Conservation (phyloP, 23 tunicate species). For the Halocynthia roretzi region DNA sequence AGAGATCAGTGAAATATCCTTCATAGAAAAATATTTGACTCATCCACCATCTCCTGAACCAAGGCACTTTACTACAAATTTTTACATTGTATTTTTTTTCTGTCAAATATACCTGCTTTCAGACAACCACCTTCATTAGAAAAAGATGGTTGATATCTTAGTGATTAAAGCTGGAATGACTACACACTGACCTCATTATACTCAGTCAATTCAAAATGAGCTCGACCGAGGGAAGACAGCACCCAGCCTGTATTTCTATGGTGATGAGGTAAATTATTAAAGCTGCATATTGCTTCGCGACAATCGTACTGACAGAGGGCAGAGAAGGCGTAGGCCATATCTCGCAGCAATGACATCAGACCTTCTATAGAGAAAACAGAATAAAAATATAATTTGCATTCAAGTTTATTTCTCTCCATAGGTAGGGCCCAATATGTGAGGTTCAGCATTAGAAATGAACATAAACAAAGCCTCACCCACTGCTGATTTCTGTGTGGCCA, state of each 20-base stretch:
- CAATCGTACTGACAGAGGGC: conserved; percentile 76
- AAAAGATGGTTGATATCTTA: too few relatives aligned
- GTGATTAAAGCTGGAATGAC: too few relatives aligned
- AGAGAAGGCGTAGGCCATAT: conserved; percentile 58
- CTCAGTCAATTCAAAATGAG: conserved; percentile 85
- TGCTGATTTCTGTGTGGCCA: conserved; percentile 38
- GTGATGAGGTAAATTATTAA: conserved; percentile 61
- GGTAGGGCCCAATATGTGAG: background rate
- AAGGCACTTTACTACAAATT: background rate
- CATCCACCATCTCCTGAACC: background rate
- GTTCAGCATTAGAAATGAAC: background rate
- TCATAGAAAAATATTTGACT: background rate
- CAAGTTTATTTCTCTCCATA: background rate
- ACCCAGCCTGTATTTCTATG: conserved; percentile 75
- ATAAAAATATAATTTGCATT: too few relatives aligned
- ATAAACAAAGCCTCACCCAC: conserved; percentile 32
- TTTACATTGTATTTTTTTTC: too few relatives aligned
- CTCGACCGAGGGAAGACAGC: conserved; percentile 48
- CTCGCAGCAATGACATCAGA: conserved; percentile 43
- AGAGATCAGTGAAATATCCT: background rate
- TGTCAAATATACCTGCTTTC: too few relatives aligned
- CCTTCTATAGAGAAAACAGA: conserved; percentile 36
- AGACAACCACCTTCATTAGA: background rate
- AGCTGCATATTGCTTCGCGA: conserved; percentile 40
- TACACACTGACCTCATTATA: conserved; percentile 41